Base-by-base conservation (phyloP, 2,888 invertebrate species). In the Rhagonycha fulva region DNA sequence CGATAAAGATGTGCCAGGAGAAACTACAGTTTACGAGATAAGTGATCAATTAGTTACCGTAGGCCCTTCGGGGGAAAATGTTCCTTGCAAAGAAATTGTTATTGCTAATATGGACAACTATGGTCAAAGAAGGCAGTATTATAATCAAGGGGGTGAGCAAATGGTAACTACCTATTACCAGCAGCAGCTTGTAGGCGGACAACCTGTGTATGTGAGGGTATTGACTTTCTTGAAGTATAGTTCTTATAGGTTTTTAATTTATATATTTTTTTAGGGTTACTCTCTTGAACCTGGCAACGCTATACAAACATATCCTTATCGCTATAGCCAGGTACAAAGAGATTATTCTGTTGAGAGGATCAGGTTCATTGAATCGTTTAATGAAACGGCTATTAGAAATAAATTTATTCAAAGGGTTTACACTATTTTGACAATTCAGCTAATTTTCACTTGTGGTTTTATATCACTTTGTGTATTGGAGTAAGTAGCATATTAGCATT, bases 331-430 rank as follows among this genome's bases (percentile, higher is more conserved):
- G 14, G 4, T n/a, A n/a, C n/a, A 47, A 47, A 5, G 47, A n/a
- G 24, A 70, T 62, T 62, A 67, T 14, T 11, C 30, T 7, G n/a
- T 2, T 0, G 63, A 74, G 7, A 14, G 14, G 32, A 30, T n/a
- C 14, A 71, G 67, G 30, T 75, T 75, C 62, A 60, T 4, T 1
- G 26, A 47, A 12, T 75, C 70, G 4, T 81, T 81, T 47, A 67
- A 74, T 19, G 71, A 75, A 10, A 62, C 71, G 0, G 72, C 78
- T 68, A 80, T 88, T 28, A 83, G 88, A 32, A 82, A 86, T 62
- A 80, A 70, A 23, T 89, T 89, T 72, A 80, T 89, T 9, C 84
- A 89, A 84, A 91, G 91, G 84, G 91, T 92, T 14, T 92, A 91
- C 83, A 85, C 87, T 30, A 90, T 92, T 67, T 85, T 92, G 19